Evolutionary conservation across 2,797 vertebrate genomes (phyloP).

Genomic region (Tinamus major): DNA sequence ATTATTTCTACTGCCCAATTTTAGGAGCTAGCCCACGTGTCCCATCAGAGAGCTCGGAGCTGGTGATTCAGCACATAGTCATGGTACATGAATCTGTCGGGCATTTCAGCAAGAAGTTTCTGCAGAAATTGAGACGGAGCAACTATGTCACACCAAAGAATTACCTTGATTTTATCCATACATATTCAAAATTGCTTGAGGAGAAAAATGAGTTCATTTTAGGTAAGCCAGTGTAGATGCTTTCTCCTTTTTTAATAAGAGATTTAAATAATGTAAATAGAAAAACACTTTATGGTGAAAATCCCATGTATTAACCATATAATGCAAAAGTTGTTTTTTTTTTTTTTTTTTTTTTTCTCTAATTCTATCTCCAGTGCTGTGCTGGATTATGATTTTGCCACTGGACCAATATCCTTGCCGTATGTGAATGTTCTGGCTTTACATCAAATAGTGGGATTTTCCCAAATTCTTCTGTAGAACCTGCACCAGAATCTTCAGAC

Average conservation of each 20-base stretch:
- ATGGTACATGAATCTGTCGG: conserved; percentile 90
- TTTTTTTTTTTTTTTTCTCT: neutral
- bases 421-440: neutral
- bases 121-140: conserved; percentile 89
- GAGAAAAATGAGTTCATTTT: conserved; percentile 91
- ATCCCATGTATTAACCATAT: neutral
- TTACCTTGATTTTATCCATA: conserved; percentile 93
- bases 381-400: neutral
- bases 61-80: conserved; percentile 88
- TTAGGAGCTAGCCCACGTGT: conserved; percentile 87
- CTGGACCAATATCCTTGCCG: neutral
- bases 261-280: neutral
- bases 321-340: neutral
- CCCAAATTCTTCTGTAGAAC: neutral
- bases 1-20: neutral
- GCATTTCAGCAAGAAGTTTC: conserved; percentile 88
- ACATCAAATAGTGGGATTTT: neutral
- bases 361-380: neutral
- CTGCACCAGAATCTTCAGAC: neutral
- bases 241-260: neutral
- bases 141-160: conserved; percentile 97
- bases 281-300: neutral
- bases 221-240: conserved; percentile 75
- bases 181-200: conserved; percentile 87
- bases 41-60: conserved; percentile 74